phyloP scores from a whole-genome alignment of 2,797 vertebrate species.

The Chiloscyllium punctatum region DNA sequence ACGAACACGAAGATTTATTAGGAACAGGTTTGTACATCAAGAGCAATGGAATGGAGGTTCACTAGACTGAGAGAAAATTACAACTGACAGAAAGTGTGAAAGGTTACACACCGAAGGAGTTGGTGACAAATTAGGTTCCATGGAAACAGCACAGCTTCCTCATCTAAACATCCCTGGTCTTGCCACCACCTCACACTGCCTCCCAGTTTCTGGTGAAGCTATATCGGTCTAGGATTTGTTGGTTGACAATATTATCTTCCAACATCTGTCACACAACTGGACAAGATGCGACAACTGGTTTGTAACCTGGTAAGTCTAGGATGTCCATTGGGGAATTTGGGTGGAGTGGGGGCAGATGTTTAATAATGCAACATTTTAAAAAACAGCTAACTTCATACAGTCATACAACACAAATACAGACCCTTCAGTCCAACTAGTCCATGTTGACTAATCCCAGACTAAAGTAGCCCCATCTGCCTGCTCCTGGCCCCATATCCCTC shows the following conservation, averaged over 20 bases:
- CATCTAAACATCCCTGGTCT: neutral
- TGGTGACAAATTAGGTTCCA: neutral
- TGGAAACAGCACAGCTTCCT: neutral
- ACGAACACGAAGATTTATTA: neutral
- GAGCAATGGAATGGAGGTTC: neutral
- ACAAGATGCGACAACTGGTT: neutral
- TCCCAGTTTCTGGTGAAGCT: neutral
- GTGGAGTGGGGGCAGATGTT: neutral
- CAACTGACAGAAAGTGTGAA: neutral
- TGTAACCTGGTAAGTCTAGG: neutral
- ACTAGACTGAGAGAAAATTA: neutral
- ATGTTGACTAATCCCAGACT: no score
- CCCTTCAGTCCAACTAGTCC: no score
- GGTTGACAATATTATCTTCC: neutral
- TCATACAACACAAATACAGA: no score
- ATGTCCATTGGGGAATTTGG: neutral
- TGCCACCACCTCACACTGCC: neutral
- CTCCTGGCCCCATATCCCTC: no score
- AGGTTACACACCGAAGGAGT: neutral
- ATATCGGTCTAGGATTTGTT: neutral
- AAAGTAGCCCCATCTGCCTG: no score
- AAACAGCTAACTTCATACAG: neutral
- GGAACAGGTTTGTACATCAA: neutral
- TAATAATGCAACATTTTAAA: neutral
- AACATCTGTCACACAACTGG: neutral